A percentile compares a stretch with the other conserved stretches of the same genome.
Evolutionary conservation across 2,113 vertebrate species (phyloP).

Genomic region (Ciconia boyciana): DNA sequence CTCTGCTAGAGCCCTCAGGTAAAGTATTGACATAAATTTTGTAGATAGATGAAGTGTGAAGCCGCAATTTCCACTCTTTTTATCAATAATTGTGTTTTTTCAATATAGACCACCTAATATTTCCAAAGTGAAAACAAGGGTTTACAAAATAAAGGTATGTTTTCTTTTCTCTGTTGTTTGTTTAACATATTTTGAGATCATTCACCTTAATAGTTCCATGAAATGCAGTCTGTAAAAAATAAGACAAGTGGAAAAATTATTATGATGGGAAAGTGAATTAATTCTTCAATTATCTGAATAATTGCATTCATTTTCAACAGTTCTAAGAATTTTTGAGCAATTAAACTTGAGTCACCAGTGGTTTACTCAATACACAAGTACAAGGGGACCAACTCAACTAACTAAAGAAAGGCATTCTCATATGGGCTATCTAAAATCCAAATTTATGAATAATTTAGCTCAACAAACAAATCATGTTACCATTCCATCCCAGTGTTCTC

Average conservation of each 20-base stretch:
- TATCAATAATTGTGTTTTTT: not conserved
- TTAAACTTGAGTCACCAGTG: not conserved
- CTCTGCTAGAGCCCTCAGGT: not conserved
- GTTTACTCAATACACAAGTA: not conserved
- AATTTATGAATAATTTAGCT: not conserved
- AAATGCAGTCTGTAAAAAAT: not conserved
- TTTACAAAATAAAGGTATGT: not conserved
- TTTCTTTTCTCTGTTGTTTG: not conserved
- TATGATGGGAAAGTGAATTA: not conserved
- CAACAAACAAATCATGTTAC: not conserved
- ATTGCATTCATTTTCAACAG: not conserved
- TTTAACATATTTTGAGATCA: not conserved
- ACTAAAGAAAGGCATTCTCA: not conserved
- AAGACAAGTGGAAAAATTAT: not conserved
- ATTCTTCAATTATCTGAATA: not conserved
- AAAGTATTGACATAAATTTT: not conserved
- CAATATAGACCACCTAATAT: not conserved
- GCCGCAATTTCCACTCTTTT: not conserved
- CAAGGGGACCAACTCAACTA: not conserved
- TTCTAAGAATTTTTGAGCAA: not conserved
- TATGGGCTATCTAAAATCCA: not conserved
- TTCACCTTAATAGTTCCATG: not conserved
- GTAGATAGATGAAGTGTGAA: not conserved
- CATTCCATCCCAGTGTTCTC: not conserved
- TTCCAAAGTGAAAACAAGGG: not conserved